These are phyloP conservation scores for Clavelina lepadiformis DNA, from an alignment of 23 tunicate genomes.

Conservation along the genomic window DNA sequence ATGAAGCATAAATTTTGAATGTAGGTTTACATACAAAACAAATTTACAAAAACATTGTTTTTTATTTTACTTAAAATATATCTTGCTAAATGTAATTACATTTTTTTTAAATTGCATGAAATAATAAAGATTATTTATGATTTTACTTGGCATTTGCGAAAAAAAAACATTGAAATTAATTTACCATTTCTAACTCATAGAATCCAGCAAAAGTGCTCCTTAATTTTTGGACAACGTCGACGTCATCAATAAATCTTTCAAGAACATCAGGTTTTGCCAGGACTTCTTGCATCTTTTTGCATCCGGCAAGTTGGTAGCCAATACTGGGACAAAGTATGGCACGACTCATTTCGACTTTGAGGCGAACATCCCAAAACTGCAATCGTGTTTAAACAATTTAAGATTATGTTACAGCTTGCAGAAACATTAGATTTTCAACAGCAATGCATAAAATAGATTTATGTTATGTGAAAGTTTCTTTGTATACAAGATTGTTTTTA, in stretches of 20 bases:
- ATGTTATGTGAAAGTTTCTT: no score
- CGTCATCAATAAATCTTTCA: conserved; percentile 56
- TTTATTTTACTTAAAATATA: no score
- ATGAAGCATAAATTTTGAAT: no score
- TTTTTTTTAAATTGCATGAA: no score
- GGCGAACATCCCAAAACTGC: conserved; percentile 78
- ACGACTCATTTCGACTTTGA: conserved; percentile 32
- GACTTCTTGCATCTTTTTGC: conserved; percentile 80
- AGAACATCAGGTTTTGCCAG: conserved; percentile 49
- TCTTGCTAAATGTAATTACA: no score
- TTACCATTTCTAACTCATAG: conserved; percentile 76
- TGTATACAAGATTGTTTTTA: no score
- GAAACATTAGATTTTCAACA: background rate
- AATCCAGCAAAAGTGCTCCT: conserved; percentile 64
- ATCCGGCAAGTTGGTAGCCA: conserved; percentile 73
- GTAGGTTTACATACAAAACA: no score
- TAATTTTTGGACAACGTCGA: conserved; percentile 9
- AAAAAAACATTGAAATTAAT: background rate
- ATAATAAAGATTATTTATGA: no score
- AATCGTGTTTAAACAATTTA: background rate
- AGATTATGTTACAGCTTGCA: background rate
- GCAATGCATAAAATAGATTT: no score
- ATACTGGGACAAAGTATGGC: conserved; percentile 75
- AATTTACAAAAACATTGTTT: no score
- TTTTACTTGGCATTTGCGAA: no score